Conservation (phyloP, 1,140 invertebrate species). For the Neodiprion fabricii region DNA sequence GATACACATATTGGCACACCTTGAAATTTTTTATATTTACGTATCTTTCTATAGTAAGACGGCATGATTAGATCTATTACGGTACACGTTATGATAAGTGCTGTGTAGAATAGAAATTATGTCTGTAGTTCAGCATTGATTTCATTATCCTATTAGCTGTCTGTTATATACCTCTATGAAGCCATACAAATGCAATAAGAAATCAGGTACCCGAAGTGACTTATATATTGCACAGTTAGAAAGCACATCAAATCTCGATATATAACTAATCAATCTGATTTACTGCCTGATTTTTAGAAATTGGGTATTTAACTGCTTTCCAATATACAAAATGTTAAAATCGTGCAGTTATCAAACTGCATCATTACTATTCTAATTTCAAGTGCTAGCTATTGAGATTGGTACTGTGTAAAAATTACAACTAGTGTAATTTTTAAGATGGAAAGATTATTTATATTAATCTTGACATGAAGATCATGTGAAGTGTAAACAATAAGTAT, state of each 20-base stretch:
- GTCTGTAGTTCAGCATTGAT: conserved; percentile 30
- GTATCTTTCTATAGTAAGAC: conserved; percentile 35
- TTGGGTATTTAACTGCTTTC: not conserved
- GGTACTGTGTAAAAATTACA: not conserved
- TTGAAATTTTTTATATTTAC: conserved; percentile 34
- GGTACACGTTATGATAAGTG: conserved; percentile 14
- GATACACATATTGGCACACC: conserved; percentile 29
- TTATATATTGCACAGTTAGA: not conserved
- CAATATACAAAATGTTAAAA: conserved; percentile 10
- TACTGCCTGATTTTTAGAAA: not conserved
- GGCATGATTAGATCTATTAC: conserved; percentile 36
- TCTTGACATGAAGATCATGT: too few relatives aligned
- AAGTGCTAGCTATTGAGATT: not conserved
- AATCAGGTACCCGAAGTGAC: not conserved
- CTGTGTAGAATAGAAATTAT: conserved; percentile 23
- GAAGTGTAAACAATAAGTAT: too few relatives aligned
- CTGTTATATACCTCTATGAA: conserved; percentile 31
- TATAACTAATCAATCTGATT: conserved; percentile 9
- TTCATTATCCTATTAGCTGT: conserved; percentile 41
- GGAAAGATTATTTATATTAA: too few relatives aligned
- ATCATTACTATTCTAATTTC: not conserved
- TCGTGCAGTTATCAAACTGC: not conserved
- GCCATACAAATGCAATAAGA: conserved; percentile 32
- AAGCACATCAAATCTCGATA: not conserved
- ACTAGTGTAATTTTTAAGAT: too few relatives aligned